phyloP scores from a whole-genome alignment of 2,113 vertebrate genomes.

The Phyllostomus discolor region DNA sequence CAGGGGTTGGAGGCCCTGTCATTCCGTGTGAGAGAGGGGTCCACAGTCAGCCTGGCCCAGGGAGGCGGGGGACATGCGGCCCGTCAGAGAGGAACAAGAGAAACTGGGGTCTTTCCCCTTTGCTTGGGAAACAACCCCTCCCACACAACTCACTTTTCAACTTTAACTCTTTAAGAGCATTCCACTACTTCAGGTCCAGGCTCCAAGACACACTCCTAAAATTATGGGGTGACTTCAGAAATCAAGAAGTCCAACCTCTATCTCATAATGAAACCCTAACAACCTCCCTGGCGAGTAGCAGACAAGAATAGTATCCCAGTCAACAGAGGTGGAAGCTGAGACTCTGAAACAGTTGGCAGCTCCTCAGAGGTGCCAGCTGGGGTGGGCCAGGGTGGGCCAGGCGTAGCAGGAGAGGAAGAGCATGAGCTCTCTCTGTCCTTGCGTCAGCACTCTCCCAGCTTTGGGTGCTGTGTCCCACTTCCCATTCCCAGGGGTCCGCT shows the following conservation, averaged over 20 bases:
- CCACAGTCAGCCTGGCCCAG: background rate
- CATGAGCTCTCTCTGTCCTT: accelerated
- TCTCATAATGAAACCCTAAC: background rate
- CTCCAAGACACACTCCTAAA: background rate
- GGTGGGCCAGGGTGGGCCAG: background rate
- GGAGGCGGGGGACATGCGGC: background rate
- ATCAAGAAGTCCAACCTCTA: background rate
- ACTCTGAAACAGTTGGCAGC: too few species aligned
- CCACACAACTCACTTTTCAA: too few species aligned
- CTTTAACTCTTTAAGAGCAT: background rate
- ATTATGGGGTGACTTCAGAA: background rate
- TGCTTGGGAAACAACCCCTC: background rate
- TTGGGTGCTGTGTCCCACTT: background rate
- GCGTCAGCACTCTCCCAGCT: background rate
- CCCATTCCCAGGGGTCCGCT: background rate
- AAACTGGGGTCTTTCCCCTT: background rate
- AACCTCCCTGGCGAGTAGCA: background rate
- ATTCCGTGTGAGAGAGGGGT: background rate
- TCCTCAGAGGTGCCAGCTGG: background rate
- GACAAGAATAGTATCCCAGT: background rate
- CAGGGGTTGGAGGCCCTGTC: background rate
- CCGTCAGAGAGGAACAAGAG: background rate
- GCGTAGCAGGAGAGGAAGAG: background rate
- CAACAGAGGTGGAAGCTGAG: background rate
- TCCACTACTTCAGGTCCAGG: too few species aligned